Evolutionary conservation across 2,888 invertebrate genomes (phyloP).

Genomic region (Rhorus exstirpatorius): DNA sequence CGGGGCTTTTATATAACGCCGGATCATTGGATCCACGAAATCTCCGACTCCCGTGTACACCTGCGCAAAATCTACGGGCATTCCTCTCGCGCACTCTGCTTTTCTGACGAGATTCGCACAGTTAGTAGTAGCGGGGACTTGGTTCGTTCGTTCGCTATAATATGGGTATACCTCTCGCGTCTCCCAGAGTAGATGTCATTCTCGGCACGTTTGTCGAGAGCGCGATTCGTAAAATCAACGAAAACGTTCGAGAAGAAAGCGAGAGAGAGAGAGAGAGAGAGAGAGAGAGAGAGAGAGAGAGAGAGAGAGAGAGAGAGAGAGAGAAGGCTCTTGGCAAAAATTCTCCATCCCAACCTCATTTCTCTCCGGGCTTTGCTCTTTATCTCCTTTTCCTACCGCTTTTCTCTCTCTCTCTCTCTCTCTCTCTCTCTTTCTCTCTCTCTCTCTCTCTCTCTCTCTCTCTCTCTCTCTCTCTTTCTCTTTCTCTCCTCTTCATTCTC

Average conservation of each 20-base stretch:
- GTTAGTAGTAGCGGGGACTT: slow-evolving; percentile 9
- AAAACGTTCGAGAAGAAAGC: no score
- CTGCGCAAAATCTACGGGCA: slow-evolving; percentile 63
- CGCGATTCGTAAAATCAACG: slow-evolving; percentile 82
- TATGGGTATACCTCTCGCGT: slow-evolving; percentile 51
- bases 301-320: slow-evolving; percentile 25
- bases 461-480: slow-evolving; percentile 42
- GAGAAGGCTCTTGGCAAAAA: slow-evolving; percentile 73
- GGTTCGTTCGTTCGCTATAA: slow-evolving; percentile 39
- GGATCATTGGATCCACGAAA: slow-evolving; percentile 15
- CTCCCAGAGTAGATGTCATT: slow-evolving; percentile 75
- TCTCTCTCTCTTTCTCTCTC: slow-evolving; percentile 65
- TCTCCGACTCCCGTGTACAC: slow-evolving; percentile 48
- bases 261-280: slow-evolving; percentile 40
- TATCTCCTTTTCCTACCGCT: slow-evolving; percentile 69
- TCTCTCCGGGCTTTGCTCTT: slow-evolving; percentile 70
- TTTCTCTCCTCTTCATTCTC: slow-evolving; percentile 35
- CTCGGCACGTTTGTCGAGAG: slow-evolving; percentile 80
- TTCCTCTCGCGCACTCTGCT: slow-evolving; percentile 37
- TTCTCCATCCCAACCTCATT: slow-evolving; percentile 74
- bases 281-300: background rate
- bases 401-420: slow-evolving; percentile 63
- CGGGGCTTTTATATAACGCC: background rate
- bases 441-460: slow-evolving; percentile 25
- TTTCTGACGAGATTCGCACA: slow-evolving; percentile 41